phyloP scores from a whole-genome alignment of 2,888 invertebrate species.

The Drosophila macrospina region DNA sequence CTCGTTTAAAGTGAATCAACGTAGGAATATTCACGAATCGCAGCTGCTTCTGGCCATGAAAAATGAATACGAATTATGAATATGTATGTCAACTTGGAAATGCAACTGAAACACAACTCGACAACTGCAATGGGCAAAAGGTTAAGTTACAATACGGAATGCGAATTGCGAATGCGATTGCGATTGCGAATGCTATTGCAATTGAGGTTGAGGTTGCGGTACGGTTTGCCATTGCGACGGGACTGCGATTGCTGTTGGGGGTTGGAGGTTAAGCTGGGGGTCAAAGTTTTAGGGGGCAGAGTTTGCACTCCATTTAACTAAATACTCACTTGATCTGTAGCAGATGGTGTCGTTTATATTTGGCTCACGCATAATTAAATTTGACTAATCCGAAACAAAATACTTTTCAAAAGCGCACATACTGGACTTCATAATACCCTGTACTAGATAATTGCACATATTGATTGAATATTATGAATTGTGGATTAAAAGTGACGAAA shows the following conservation, averaged over 20 bases:
- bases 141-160: neutral
- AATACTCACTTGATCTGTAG: constrained; percentile 45
- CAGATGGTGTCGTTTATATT: constrained; percentile 45
- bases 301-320: constrained; percentile 53
- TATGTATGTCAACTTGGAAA: neutral
- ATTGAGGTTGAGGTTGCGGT: neutral
- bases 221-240: neutral
- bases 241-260: neutral
- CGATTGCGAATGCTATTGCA: neutral
- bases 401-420: neutral
- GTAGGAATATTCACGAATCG: neutral
- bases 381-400: constrained; percentile 25
- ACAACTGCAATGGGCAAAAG: neutral
- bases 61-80: neutral
- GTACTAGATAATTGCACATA: neutral
- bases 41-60: neutral
- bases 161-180: neutral
- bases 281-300: constrained; percentile 8
- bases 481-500: too few relatives aligned
- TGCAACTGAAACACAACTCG: constrained; percentile 5
- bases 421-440: constrained; percentile 6
- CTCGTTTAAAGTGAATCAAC: neutral
- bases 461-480: too few relatives aligned
- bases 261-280: neutral
- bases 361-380: constrained; percentile 51